Evolutionary conservation across 2,888 invertebrate genomes (phyloP).

Genomic region (Thymelicus acteon): DNA sequence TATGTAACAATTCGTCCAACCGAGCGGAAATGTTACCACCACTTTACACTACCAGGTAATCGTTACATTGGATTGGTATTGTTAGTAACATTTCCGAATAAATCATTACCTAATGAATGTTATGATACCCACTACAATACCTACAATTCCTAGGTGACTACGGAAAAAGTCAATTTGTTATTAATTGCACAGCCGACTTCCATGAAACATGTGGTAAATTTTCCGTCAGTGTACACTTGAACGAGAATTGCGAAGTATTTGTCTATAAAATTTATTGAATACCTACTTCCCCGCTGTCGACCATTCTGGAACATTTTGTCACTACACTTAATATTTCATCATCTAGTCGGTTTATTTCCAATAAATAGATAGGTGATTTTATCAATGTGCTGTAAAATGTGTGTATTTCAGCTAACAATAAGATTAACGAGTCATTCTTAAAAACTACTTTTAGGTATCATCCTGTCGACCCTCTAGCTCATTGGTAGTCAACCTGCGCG

Average conservation of each 20-base stretch:
- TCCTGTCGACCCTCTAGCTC: too few species aligned
- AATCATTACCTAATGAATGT: neutral
- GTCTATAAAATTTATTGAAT: too few species aligned
- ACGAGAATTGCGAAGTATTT: too few species aligned
- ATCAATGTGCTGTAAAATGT: too few species aligned
- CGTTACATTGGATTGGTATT: neutral
- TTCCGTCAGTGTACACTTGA: neutral
- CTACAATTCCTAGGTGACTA: neutral
- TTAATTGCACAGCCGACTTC: neutral
- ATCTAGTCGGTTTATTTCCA: neutral
- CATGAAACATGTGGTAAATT: conserved; percentile 1
- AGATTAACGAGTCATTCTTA: too few species aligned
- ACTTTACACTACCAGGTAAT: neutral
- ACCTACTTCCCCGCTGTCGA: too few species aligned
- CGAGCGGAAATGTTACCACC: neutral
- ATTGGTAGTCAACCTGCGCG: too few species aligned
- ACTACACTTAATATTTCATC: neutral
- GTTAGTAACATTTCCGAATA: neutral
- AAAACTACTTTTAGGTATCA: too few species aligned
- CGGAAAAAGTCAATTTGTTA: conserved; percentile 7
- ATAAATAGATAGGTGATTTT: too few species aligned
- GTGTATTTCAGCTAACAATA: too few species aligned
- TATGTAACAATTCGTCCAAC: neutral
- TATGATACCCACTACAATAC: neutral
- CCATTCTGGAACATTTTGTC: neutral